Percentiles rank a stretch among this genome's conserved stretches.
These are phyloP conservation scores for Struthio camelus DNA, from an alignment of 2,113 vertebrate genomes.

Conservation along the genomic window DNA sequence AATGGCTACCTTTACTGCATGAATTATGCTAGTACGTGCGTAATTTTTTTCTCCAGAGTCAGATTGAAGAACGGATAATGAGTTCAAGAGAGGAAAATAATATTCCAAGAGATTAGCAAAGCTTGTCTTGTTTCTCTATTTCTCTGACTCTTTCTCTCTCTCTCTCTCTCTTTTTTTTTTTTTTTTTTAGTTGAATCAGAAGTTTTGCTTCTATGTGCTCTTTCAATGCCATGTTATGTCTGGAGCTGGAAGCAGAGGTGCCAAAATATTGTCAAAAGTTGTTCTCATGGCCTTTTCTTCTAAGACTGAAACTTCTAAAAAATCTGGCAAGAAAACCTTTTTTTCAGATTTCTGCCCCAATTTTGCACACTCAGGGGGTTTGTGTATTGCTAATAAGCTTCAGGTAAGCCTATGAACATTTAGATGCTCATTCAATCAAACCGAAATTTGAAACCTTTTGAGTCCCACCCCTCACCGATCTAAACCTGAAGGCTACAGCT, in stretches of 20 bases:
- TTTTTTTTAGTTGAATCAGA: background rate
- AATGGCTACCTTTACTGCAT: background rate
- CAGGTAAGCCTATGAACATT: background rate
- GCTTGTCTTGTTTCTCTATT: background rate
- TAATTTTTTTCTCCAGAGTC: background rate
- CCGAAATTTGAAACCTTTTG: background rate
- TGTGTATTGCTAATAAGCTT: background rate
- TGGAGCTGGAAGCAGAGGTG: background rate
- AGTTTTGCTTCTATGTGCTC: background rate
- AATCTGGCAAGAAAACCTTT: constrained; percentile 23
- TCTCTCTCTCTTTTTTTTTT: background rate
- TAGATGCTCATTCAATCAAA: constrained; percentile 23
- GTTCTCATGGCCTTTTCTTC: constrained; percentile 37
- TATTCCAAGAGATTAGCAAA: background rate
- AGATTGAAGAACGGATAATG: background rate
- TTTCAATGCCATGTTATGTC: constrained; percentile 26
- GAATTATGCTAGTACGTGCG: background rate
- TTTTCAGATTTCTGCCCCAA: constrained; percentile 1
- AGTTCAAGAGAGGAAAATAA: background rate
- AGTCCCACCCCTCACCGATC: background rate
- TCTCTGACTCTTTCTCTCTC: background rate
- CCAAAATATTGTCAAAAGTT: constrained; percentile 50
- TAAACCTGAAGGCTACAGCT: constrained; percentile 1
- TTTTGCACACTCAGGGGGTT: background rate
- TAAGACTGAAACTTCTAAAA: background rate